Evolutionary conservation across 2,888 invertebrate genomes (phyloP), one percentile per base, ranked within the genome.

Genomic region (Malthinus flaveolus): DNA sequence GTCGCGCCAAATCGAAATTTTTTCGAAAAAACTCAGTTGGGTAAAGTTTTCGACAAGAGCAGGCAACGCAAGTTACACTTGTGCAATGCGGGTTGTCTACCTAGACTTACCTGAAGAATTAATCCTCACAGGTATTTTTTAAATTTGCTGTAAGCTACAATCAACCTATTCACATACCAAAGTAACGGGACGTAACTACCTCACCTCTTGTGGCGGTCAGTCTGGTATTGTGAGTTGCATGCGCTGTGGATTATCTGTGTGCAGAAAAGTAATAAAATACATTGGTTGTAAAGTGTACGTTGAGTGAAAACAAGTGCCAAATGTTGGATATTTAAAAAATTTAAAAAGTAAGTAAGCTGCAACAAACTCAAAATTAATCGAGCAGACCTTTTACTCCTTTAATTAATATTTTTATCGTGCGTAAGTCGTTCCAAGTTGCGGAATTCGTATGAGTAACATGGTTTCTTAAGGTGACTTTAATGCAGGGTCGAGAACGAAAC

Each of bases 141-240:
- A 15, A 42, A 15, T 7, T 42, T 42, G 39, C 39, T 42, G 13
- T 42, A 42, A 42, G 39, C 39, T 42, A 42, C 39, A 42, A 42
- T 42, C 39, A 42, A 42, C 39, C 68, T 63, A 66, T 57, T 55
- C 67, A 68, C 74, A 73, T 76, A 75, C 75, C 75, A 70, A 73
- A 67, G 68, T 76, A 76, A 76, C 76, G 76, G 76, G 73, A 75
- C 74, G 74, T 73, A 71, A 74, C 74, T 75, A 72, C 72, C 71
- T 74, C 72, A 72, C 75, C 74, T 74, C 73, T 67, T 70, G 23
- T 23, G 62, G 53, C 61, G 56, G 54, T 50, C 52, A 63, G 60
- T 56, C 55, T 61, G 51, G 53, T 56, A 45, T 54, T 49, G 46
- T 37, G 46, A 37, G 61, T 56, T 50, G 52, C 44, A 64, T 50